These are phyloP conservation scores for Suncus etruscus DNA, from an alignment of 2,113 vertebrate species.

Conservation along the genomic window DNA sequence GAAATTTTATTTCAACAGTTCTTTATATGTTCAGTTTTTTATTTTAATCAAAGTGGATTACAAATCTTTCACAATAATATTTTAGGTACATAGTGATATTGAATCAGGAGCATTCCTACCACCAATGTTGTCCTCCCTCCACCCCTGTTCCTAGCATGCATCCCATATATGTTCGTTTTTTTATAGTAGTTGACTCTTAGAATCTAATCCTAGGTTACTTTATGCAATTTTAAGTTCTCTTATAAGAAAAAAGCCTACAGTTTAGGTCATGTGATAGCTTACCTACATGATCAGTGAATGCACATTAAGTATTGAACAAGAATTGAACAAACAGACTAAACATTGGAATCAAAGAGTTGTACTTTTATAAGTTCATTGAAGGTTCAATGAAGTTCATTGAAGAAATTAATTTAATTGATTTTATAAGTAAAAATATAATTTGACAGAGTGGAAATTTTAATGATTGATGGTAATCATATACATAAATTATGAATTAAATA, in stretches of 20 bases:
- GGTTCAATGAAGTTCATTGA: not conserved
- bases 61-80: no score
- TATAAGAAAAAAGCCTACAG: not conserved
- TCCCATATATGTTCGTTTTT: not conserved
- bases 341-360: constrained; percentile 12
- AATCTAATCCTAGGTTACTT: constrained; percentile 2
- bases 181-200: not conserved
- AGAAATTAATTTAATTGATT: not conserved
- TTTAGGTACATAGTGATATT: no score
- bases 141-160: no score
- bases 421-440: constrained; percentile 18
- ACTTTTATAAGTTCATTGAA: not conserved
- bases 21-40: no score
- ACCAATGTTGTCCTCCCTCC: no score
- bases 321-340: constrained; percentile 1
- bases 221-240: not conserved
- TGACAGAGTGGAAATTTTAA: not conserved
- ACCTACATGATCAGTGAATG: not conserved
- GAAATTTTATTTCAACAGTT: no score
- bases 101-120: no score
- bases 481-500: not conserved
- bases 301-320: not conserved
- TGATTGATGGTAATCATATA: not conserved
- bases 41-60: no score
- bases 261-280: not conserved